A percentile compares a stretch with the other conserved stretches of the same genome.
These are phyloP conservation scores for Chalcosyrphus nemorum DNA, from an alignment of 2,888 invertebrate genomes.

Conservation along the genomic window DNA sequence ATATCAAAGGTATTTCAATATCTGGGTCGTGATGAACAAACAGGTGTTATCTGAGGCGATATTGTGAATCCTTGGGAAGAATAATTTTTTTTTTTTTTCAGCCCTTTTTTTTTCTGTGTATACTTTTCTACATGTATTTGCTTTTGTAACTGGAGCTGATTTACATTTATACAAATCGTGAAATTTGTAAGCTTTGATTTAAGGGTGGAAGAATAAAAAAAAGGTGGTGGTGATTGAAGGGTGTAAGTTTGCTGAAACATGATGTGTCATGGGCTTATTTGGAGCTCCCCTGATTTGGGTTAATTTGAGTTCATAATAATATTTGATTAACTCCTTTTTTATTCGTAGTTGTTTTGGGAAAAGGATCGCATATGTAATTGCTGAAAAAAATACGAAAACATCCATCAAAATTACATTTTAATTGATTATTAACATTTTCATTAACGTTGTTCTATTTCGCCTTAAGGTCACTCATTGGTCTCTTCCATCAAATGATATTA, in stretches of 20 bases:
- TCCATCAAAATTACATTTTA: too few relatives aligned
- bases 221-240: conserved; percentile 15
- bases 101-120: background rate
- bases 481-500: too few relatives aligned
- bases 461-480: too few relatives aligned
- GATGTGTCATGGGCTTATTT: conserved; percentile 34
- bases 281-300: conserved; percentile 22
- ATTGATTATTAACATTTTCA: too few relatives aligned
- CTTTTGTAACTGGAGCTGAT: conserved; percentile 65
- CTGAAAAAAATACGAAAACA: too few relatives aligned
- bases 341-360: background rate
- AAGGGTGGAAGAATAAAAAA: background rate
- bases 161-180: conserved; percentile 71
- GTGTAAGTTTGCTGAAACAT: conserved; percentile 36
- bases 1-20: conserved; percentile 71
- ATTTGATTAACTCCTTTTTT: conserved; percentile 51
- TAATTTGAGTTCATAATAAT: conserved; percentile 34
- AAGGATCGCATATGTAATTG: too few relatives aligned
- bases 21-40: conserved; percentile 68
- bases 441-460: too few relatives aligned
- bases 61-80: conserved; percentile 51
- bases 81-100: conserved; percentile 13
- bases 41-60: conserved; percentile 70
- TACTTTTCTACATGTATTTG: conserved; percentile 19
- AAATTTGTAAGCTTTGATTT: conserved; percentile 71